Evolutionary conservation across 2,113 vertebrate genomes (phyloP).

Genomic region (Bombycilla garrulus): DNA sequence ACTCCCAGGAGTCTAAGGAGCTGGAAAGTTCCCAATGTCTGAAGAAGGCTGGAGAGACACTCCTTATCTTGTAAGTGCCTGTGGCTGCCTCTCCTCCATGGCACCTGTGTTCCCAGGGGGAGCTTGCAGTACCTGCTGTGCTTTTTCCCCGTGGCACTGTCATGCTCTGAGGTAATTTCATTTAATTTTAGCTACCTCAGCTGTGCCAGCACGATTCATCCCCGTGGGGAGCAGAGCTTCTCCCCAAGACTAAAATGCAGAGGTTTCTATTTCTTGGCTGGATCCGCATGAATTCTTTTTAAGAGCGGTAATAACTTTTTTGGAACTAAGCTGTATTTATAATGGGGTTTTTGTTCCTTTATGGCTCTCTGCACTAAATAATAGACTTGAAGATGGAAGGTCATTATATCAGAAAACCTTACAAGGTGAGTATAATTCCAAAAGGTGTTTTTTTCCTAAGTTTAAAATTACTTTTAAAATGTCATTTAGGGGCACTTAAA

Average conservation of each 20-base stretch:
- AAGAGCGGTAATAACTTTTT: background rate
- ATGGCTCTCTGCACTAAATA: background rate
- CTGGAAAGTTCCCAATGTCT: background rate
- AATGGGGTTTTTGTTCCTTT: background rate
- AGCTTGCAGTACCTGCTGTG: background rate
- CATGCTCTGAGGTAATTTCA: background rate
- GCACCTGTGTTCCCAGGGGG: background rate
- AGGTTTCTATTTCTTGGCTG: background rate
- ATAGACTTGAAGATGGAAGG: background rate
- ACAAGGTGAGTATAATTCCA: background rate
- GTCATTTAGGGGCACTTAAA: background rate
- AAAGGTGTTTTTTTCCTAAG: background rate
- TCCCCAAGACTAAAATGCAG: background rate
- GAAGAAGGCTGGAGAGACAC: background rate
- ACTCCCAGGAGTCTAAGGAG: background rate
- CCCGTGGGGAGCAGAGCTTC: background rate
- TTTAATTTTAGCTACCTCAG: background rate
- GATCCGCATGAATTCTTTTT: background rate
- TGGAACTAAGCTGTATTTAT: background rate
- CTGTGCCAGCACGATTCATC: accelerated
- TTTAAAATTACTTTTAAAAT: background rate
- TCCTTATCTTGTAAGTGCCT: background rate
- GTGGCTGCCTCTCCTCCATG: background rate
- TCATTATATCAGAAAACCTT: background rate
- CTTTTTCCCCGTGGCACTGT: background rate